A percentile compares a stretch with the other conserved stretches of the same genome.
Evolutionary conservation across 2,797 vertebrate species (phyloP).

Genomic region (Rhinichthys osculus): DNA sequence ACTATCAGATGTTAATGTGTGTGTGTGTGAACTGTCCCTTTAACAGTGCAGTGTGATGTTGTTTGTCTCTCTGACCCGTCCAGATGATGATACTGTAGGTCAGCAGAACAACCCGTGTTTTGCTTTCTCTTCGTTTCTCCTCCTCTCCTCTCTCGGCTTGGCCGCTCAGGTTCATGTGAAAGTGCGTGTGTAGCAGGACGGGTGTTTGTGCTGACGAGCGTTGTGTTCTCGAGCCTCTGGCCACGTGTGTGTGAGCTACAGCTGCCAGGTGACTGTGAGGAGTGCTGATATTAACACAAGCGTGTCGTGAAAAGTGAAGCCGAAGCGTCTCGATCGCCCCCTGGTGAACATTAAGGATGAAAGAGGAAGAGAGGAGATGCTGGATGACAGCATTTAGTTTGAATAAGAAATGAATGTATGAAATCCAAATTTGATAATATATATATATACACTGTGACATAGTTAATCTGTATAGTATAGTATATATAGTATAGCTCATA

Average conservation of each 20-base stretch:
- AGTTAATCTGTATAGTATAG: too few relatives aligned
- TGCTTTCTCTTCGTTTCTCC: conserved; percentile 14
- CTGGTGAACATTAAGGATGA: too few relatives aligned
- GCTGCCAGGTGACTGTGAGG: conserved; percentile 82
- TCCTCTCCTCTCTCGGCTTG: conserved; percentile 9
- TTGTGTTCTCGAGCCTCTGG: conserved; percentile 69
- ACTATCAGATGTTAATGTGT: too few relatives aligned
- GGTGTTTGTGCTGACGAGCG: conserved; percentile 83
- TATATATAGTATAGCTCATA: too few relatives aligned
- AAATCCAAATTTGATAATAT: too few relatives aligned
- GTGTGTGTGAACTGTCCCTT: too few relatives aligned
- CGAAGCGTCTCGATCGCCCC: too few relatives aligned
- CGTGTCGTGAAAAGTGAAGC: too few relatives aligned
- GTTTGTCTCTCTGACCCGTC: not conserved
- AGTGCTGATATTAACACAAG: conserved; percentile 36
- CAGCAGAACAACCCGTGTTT: conserved; percentile 4
- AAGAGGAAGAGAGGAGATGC: too few relatives aligned
- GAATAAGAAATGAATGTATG: too few relatives aligned
- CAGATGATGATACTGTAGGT: conserved; percentile 31
- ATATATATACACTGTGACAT: too few relatives aligned
- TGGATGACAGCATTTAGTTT: too few relatives aligned
- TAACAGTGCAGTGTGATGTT: not conserved
- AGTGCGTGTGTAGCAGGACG: conserved; percentile 82
- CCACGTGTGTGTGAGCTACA: conserved; percentile 78
- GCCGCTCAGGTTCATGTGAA: conserved; percentile 80